Conservation (phyloP, 2,113 vertebrate genomes). For the Alectura lathami region DNA sequence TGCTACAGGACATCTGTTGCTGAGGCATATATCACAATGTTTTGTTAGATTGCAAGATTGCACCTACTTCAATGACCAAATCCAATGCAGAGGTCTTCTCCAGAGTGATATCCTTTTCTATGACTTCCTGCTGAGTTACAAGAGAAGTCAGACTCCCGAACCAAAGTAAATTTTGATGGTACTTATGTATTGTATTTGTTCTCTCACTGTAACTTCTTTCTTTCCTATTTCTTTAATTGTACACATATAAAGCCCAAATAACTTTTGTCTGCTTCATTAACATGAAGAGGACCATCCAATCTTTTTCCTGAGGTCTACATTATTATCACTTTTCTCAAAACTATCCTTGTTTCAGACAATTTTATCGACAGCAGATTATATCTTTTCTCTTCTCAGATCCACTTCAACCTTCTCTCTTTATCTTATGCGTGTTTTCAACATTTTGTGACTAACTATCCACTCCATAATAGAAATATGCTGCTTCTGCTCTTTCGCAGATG, state of each 20-base stretch:
- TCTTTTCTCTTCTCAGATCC: neutral
- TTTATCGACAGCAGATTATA: slow-evolving; percentile 14
- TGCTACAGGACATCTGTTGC: neutral
- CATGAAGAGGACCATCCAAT: neutral
- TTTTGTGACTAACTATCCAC: neutral
- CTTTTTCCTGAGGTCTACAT: neutral
- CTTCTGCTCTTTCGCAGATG: neutral
- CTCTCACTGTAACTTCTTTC: neutral
- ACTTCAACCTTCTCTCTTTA: neutral
- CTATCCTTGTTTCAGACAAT: slow-evolving; percentile 21
- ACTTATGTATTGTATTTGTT: neutral
- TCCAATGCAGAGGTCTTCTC: neutral
- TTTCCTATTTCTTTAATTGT: neutral
- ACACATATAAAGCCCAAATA: neutral
- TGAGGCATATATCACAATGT: neutral
- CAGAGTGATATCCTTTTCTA: neutral
- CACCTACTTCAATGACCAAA: neutral
- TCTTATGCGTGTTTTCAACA: neutral
- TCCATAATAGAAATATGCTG: neutral
- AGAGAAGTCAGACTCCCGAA: neutral
- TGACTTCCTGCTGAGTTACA: neutral
- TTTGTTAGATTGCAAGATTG: neutral
- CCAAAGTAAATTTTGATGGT: neutral
- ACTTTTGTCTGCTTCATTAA: neutral
- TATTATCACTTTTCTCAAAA: neutral